Conservation (phyloP, 2,888 invertebrate genomes). For the Dicranocentrus wangi region DNA sequence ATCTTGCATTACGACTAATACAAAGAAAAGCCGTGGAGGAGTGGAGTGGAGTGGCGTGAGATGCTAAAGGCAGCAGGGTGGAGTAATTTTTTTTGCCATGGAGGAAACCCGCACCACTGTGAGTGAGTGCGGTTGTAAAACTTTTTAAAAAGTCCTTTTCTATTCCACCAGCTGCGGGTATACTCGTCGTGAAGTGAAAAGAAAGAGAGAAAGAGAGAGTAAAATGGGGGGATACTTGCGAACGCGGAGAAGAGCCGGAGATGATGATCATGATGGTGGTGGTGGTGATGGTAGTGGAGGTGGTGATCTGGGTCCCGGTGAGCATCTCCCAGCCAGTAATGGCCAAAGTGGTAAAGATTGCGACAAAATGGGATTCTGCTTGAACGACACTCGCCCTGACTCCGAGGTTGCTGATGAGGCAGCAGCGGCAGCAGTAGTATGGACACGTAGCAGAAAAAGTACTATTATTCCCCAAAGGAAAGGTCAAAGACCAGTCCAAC, state of each 20-base stretch:
- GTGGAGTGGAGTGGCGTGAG: slow-evolving; percentile 30
- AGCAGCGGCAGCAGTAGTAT: slow-evolving; percentile 38
- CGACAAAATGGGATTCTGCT: slow-evolving; percentile 37
- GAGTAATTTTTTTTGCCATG: too few relatives aligned
- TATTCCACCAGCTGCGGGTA: slow-evolving; percentile 28
- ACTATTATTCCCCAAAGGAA: slow-evolving; percentile 64
- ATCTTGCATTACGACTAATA: slow-evolving; percentile 53
- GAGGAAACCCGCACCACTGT: too few relatives aligned
- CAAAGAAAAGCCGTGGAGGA: slow-evolving; percentile 27
- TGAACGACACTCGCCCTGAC: neutral
- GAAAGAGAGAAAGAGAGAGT: neutral
- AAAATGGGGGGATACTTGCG: slow-evolving; percentile 47
- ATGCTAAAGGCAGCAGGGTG: neutral
- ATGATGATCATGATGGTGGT: slow-evolving; percentile 31
- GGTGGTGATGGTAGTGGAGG: slow-evolving; percentile 30
- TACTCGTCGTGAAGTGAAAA: neutral
- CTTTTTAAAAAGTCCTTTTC: neutral
- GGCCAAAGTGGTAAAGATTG: slow-evolving; percentile 50
- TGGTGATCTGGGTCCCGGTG: slow-evolving; percentile 14
- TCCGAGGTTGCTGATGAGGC: slow-evolving; percentile 34
- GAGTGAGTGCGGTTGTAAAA: slow-evolving; percentile 25
- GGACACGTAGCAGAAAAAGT: slow-evolving; percentile 65
- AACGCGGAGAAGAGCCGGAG: slow-evolving; percentile 47
- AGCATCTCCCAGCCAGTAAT: slow-evolving; percentile 51
- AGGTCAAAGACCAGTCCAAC: slow-evolving; percentile 66